These are phyloP conservation scores for Macrocentrus cingulum DNA, from an alignment of 1,140 invertebrate species.

Conservation along the genomic window DNA sequence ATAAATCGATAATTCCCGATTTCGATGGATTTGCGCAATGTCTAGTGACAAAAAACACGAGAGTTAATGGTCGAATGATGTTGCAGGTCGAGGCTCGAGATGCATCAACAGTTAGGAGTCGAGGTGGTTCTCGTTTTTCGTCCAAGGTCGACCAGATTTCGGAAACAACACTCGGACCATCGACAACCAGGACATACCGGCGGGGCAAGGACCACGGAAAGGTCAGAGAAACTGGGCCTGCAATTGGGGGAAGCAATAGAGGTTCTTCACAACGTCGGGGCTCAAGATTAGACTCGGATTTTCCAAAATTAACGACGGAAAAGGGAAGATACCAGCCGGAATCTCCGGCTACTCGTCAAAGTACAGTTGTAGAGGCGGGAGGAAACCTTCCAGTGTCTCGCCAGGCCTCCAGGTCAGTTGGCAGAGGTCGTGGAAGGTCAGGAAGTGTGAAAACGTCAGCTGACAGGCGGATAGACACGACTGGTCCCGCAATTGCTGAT, in stretches of 20 bases:
- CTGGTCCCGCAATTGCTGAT: slow-evolving; percentile 29
- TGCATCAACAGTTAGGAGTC: slow-evolving; percentile 28
- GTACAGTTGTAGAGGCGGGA: not conserved
- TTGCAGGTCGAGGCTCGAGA: slow-evolving; percentile 43
- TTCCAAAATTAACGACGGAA: slow-evolving; percentile 8
- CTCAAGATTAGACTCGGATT: slow-evolving; percentile 2
- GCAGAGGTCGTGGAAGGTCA: not conserved
- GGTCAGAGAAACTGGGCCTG: no score
- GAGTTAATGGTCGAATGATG: not conserved
- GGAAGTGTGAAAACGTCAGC: not conserved
- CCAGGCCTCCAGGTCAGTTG: not conserved
- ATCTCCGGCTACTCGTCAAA: not conserved
- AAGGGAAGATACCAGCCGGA: slow-evolving; percentile 22
- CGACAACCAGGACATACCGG: slow-evolving; percentile 21
- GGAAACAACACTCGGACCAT: slow-evolving; percentile 28
- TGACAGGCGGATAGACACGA: slow-evolving; percentile 25
- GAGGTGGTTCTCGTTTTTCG: slow-evolving; percentile 41
- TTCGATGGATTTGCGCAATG: no score
- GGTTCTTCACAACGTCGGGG: not conserved
- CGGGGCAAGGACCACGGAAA: slow-evolving; percentile 8
- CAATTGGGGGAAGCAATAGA: slow-evolving; percentile 13
- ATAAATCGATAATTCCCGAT: no score
- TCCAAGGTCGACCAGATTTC: slow-evolving; percentile 32
- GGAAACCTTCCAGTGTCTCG: slow-evolving; percentile 1
- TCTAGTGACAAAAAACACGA: no score